A percentile compares a stretch with the other conserved stretches of the same genome.
Evolutionary conservation across 2,797 vertebrate species (phyloP).

Genomic region (Tiaroga cobitis): DNA sequence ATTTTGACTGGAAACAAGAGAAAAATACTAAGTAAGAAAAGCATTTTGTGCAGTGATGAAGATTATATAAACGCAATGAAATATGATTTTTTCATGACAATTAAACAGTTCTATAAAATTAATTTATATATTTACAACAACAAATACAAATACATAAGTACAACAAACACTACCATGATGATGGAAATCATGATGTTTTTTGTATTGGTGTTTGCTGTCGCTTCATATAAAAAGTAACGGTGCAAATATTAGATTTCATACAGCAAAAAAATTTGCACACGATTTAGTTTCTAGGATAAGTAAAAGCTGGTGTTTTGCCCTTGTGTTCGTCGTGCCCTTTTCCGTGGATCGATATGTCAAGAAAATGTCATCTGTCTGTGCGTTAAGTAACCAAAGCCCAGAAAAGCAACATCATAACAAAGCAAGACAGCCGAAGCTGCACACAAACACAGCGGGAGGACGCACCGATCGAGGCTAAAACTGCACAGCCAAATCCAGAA

Average conservation of each 20-base stretch:
- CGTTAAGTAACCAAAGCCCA: constrained; percentile 67
- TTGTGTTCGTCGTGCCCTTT: constrained; percentile 65
- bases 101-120: background rate
- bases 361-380: constrained; percentile 75
- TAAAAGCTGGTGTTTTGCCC: constrained; percentile 66
- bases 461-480: constrained; percentile 5
- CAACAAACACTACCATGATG: too few relatives aligned
- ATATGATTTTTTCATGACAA: background rate
- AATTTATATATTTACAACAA: too few relatives aligned
- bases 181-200: background rate
- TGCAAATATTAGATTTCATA: constrained; percentile 37
- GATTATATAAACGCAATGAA: too few relatives aligned
- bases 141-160: too few relatives aligned
- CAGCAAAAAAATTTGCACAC: constrained; percentile 44
- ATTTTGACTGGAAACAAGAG: too few relatives aligned
- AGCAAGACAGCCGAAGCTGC: constrained; percentile 50
- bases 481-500: constrained; percentile 29
- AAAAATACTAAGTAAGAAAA: too few relatives aligned
- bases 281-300: constrained; percentile 59
- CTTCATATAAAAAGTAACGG: background rate
- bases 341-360: constrained; percentile 75
- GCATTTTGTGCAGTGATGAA: too few relatives aligned
- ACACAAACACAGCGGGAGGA: constrained; percentile 10
- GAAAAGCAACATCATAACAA: constrained; percentile 73
- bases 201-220: background rate